Conservation (phyloP, 1,140 invertebrate genomes). For the Globodera rostochiensis region DNA sequence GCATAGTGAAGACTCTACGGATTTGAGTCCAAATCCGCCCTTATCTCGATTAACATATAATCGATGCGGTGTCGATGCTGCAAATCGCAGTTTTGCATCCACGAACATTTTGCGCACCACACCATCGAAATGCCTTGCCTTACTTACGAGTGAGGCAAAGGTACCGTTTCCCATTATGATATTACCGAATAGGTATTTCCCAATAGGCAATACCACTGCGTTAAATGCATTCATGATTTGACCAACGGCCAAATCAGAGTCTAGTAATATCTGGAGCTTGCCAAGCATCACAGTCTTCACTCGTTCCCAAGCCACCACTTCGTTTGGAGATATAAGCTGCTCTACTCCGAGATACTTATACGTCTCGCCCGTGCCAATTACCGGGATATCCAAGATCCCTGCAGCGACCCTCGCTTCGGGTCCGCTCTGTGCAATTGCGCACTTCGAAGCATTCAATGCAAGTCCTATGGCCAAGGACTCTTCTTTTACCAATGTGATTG, state of each 20-base stretch:
- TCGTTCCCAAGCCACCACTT: slow-evolving; percentile 32
- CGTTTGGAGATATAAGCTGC: slow-evolving; percentile 13
- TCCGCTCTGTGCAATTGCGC: slow-evolving; percentile 15
- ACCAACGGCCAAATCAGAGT: slow-evolving; percentile 23
- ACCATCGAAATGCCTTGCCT: slow-evolving; percentile 11
- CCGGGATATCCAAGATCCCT: slow-evolving; percentile 29
- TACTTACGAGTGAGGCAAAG: background rate
- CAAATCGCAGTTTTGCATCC: slow-evolving; percentile 33
- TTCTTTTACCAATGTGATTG: slow-evolving; percentile 6
- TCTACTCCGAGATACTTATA: slow-evolving; percentile 45
- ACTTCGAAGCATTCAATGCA: slow-evolving; percentile 26
- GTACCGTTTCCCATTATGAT: slow-evolving; percentile 28
- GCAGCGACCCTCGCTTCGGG: background rate
- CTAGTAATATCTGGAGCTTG: slow-evolving; percentile 3
- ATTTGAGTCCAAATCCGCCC: slow-evolving; percentile 33
- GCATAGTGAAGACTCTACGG: background rate
- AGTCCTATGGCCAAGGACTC: slow-evolving; percentile 33
- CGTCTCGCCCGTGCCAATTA: background rate
- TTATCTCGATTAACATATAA: background rate
- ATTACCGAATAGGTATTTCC: slow-evolving; percentile 36
- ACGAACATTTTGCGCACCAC: slow-evolving; percentile 1
- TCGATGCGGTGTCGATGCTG: background rate
- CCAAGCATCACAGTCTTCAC: slow-evolving; percentile 4
- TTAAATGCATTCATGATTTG: slow-evolving; percentile 22
- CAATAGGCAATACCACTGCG: slow-evolving; percentile 21